Percentiles rank a stretch among this genome's conserved stretches.
These are phyloP conservation scores for Stomatorhinus walkeri DNA, from an alignment of 2,797 vertebrate genomes.

Conservation along the genomic window DNA sequence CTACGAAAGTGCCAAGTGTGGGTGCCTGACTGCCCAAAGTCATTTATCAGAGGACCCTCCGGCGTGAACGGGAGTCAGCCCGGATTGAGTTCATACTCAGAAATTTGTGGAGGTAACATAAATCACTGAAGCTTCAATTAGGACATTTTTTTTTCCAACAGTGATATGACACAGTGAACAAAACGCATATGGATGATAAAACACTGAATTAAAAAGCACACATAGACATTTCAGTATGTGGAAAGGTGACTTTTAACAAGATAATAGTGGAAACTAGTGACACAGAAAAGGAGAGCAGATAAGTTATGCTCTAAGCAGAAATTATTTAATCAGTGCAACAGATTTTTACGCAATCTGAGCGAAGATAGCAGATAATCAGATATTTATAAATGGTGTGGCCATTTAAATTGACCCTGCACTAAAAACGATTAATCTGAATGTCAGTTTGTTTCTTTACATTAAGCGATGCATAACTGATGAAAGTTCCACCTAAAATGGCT, in stretches of 20 bases:
- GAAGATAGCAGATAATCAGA: background rate
- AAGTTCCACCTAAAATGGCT: background rate
- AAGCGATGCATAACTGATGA: slow-evolving; percentile 13
- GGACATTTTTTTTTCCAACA: background rate
- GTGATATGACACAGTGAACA: background rate
- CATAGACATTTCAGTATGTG: background rate
- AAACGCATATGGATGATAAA: background rate
- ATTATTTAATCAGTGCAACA: background rate
- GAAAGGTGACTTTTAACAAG: background rate
- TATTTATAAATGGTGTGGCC: background rate
- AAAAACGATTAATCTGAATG: background rate
- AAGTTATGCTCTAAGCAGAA: background rate
- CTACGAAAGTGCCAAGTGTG: background rate
- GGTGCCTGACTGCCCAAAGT: background rate
- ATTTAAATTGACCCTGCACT: background rate
- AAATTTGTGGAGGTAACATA: background rate
- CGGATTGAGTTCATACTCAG: background rate
- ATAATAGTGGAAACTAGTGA: background rate
- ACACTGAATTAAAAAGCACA: background rate
- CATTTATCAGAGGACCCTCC: background rate
- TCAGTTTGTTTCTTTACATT: background rate
- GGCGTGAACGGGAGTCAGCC: background rate
- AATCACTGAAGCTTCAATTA: background rate
- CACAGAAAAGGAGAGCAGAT: background rate
- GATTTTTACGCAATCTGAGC: background rate